These are phyloP conservation scores for Xiphophorus couchianus DNA, from an alignment of 2,113 vertebrate species.

Conservation along the genomic window DNA sequence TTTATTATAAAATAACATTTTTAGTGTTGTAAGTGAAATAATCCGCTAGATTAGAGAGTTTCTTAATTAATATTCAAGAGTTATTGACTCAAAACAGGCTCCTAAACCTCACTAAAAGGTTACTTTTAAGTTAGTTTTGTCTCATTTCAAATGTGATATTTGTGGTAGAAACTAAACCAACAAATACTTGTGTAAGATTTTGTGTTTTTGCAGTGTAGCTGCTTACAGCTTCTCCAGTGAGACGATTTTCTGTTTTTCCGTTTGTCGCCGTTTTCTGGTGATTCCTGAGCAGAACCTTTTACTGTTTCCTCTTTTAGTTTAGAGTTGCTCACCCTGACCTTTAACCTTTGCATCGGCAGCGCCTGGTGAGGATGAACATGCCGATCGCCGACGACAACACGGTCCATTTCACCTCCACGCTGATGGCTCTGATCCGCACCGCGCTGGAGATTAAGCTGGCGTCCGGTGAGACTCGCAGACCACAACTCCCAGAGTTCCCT, in stretches of 20 bases:
- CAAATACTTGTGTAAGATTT: no score
- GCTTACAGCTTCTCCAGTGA: neutral
- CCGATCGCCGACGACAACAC: conserved; percentile 92
- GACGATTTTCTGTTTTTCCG: conserved; percentile 9
- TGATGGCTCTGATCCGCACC: conserved; percentile 96
- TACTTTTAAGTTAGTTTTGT: no score
- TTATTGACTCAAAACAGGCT: no score
- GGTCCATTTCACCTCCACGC: conserved; percentile 95
- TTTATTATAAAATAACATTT: no score
- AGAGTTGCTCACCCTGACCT: neutral
- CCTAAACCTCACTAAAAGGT: no score
- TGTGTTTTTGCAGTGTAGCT: no score
- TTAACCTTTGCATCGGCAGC: conserved; percentile 73
- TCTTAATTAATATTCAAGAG: no score
- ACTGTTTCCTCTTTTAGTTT: neutral
- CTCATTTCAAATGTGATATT: no score
- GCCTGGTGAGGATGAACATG: conserved; percentile 98
- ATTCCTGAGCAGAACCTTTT: neutral
- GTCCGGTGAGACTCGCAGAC: conserved; percentile 82
- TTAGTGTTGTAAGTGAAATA: no score
- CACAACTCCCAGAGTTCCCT: conserved; percentile 29
- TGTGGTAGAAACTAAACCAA: no score
- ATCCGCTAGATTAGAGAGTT: no score
- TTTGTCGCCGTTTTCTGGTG: neutral
- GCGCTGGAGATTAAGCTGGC: conserved; percentile 97